phyloP scores from a whole-genome alignment of 2,797 vertebrate genomes.

The Sebastes goodei region DNA sequence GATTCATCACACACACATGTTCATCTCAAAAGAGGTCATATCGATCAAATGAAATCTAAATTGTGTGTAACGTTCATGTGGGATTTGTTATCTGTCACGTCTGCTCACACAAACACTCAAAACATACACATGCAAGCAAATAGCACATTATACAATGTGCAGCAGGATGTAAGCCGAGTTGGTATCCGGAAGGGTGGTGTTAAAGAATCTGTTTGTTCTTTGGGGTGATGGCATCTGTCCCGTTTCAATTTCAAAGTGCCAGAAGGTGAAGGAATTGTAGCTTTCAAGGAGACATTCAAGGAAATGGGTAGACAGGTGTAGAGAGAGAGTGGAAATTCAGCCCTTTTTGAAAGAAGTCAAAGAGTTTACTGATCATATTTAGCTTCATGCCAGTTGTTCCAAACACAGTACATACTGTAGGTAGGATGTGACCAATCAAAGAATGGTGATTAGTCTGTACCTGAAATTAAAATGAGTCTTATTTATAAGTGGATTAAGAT shows the following conservation, averaged over 20 bases:
- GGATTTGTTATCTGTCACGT: neutral
- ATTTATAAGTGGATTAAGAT: neutral
- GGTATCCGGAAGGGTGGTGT: neutral
- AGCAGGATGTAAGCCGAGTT: neutral
- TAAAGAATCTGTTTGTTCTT: neutral
- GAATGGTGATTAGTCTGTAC: neutral
- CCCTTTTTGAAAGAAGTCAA: neutral
- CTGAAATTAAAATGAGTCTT: neutral
- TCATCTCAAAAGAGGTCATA: constrained; percentile 1
- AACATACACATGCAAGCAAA: neutral
- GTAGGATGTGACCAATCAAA: neutral
- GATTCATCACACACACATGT: neutral
- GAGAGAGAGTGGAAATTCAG: constrained; percentile 4
- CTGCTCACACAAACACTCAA: neutral
- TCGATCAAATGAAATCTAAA: constrained; percentile 3
- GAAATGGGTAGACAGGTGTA: neutral
- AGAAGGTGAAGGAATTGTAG: constrained; percentile 10
- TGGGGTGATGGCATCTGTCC: neutral
- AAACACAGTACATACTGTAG: neutral
- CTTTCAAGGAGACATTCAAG: constrained; percentile 31
- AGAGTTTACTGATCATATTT: neutral
- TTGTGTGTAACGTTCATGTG: neutral
- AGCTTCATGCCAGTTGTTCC: neutral
- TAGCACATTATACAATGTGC: neutral
- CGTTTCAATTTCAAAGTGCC: constrained; percentile 31